phyloP scores from a whole-genome alignment of 2,888 invertebrate species.

The Pristionchus arcanus region DNA sequence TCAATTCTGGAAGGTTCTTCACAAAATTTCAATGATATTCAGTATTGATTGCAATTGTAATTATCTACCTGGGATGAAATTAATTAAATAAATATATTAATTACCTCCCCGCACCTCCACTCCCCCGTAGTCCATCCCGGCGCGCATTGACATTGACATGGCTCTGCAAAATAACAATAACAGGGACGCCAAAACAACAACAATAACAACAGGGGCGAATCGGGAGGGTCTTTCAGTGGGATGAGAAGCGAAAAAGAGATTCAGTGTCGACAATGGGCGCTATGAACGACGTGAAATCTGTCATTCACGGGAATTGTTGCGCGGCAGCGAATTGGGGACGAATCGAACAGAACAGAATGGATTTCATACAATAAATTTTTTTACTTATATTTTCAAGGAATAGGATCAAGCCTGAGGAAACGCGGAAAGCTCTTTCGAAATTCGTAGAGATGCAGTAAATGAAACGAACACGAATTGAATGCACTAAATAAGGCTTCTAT shows the following conservation, averaged over 20 bases:
- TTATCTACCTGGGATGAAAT: neutral
- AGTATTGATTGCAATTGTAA: too few species aligned
- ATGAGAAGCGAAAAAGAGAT: neutral
- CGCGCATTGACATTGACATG: conserved; percentile 29
- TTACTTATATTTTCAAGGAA: neutral
- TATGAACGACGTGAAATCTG: neutral
- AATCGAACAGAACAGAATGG: neutral
- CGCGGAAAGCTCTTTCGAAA: too few species aligned
- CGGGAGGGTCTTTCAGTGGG: neutral
- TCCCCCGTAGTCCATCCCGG: conserved; percentile 1
- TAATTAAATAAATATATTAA: neutral
- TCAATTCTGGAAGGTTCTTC: neutral
- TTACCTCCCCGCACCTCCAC: neutral
- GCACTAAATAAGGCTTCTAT: neutral
- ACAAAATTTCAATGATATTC: too few species aligned
- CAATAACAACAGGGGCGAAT: neutral
- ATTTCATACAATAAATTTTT: too few species aligned
- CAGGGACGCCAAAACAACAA: neutral
- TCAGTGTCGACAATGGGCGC: neutral
- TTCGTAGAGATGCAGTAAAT: neutral
- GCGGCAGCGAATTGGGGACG: neutral
- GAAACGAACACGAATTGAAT: neutral
- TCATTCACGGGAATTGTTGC: neutral
- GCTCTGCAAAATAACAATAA: neutral
- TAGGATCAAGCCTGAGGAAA: too few species aligned